Evolutionary conservation across 2,113 vertebrate genomes (phyloP), one percentile per base, ranked within the genome.

Genomic region (Pelvicachromis taeniatus): DNA sequence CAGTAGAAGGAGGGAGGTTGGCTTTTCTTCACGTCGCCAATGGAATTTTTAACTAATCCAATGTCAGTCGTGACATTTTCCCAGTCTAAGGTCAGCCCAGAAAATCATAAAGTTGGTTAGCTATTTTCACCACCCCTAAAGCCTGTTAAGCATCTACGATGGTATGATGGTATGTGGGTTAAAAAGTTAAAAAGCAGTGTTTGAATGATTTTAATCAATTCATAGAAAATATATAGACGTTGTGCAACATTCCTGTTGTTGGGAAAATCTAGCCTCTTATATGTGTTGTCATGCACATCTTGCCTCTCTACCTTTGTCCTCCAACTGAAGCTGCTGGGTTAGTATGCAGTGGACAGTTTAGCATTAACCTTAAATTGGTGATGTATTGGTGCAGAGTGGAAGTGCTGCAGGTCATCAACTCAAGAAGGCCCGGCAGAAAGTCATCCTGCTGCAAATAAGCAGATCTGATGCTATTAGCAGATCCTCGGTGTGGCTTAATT

Each of bases 351-450:
- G 23, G 80, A 85, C 45, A 80, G 90, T 95, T 96, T 82, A 59
- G 85, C 77, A 95, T 96, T 96, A 96, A 95, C 95, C 84, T 90
- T 83, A 87, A 95, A 96, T 96, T n/a, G 90, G 63, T 96, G 86
- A 97, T 93, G 86, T 93, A 96, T 96, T 96, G 89, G 63, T 82
- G 58, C 38, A 54, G 58, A 63, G 81, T 50, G 77, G 21, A 63
- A 77, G 68, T 1, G 2, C 42, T 81, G 88, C 55, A 53, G 83
- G 82, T 88, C 80, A 86, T 95, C 91, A 91, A 87, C 87, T 93
- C 35, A 31, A 91, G 88, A 90, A 77, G 81, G 84, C 81, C 73
- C 83, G 29, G 85, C 87, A 88, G 83, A 82, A 82, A 82, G 77
- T 89, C 82, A 84, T 77, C 73, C n/a, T 58, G 77, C 42, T 29